phyloP scores from a whole-genome alignment of 1,140 invertebrate species.

The Diuraphis noxia region DNA sequence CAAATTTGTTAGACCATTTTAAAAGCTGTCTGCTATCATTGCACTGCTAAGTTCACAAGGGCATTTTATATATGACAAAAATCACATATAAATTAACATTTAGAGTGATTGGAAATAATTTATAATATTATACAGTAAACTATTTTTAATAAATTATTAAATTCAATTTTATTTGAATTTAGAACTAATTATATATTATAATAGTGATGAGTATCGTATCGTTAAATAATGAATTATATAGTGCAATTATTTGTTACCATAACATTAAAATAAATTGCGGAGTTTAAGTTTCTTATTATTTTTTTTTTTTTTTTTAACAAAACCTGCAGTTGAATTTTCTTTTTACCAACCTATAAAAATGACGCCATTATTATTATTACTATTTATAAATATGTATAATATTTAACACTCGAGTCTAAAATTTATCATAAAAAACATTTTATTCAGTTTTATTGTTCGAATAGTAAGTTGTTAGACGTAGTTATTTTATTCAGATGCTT shows the following conservation, averaged over 20 bases:
- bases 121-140: too few species aligned
- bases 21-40: too few species aligned
- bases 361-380: background rate
- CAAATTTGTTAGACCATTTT: too few species aligned
- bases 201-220: too few species aligned
- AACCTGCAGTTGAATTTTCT: background rate
- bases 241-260: background rate
- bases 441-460: background rate
- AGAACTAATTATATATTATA: background rate
- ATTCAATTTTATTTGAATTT: background rate
- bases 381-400: background rate
- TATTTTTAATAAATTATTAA: too few species aligned
- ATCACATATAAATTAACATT: too few species aligned
- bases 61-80: too few species aligned
- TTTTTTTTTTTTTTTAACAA: background rate
- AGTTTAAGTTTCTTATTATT: background rate
- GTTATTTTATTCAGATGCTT: background rate
- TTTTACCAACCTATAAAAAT: background rate
- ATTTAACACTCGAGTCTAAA: background rate
- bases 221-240: background rate
- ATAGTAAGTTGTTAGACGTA: background rate
- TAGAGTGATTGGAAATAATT: too few species aligned
- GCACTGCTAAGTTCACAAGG: too few species aligned
- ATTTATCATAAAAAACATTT: background rate
- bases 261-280: background rate